A percentile compares a stretch with the other conserved stretches of the same genome.
Evolutionary conservation across 2,113 vertebrate genomes (phyloP).

Genomic region (Pithys albifrons): DNA sequence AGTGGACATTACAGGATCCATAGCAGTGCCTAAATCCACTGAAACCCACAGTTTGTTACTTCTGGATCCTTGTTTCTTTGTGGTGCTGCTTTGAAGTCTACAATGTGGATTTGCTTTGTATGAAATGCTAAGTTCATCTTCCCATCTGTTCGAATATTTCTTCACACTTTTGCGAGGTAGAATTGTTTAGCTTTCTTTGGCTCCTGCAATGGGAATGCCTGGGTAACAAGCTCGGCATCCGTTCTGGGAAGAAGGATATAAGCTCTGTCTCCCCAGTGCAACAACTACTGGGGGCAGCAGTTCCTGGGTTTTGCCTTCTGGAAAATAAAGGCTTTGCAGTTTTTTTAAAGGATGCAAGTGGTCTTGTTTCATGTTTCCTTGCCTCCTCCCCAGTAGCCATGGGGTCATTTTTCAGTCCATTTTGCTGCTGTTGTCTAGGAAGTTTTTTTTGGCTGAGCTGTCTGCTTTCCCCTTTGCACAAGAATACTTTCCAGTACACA

Average conservation of each 20-base stretch:
- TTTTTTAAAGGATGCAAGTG: not conserved
- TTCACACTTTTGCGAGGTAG: not conserved
- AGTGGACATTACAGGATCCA: not conserved
- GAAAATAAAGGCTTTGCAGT: not conserved
- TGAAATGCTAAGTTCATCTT: not conserved
- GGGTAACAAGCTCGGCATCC: not conserved
- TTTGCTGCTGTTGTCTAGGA: not conserved
- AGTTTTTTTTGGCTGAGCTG: not conserved
- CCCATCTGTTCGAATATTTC: not conserved
- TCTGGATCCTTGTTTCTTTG: not conserved
- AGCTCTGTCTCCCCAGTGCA: rapidly evolving
- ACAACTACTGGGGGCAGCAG: rapidly evolving
- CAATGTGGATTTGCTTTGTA: rapidly evolving
- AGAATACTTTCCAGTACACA: not conserved
- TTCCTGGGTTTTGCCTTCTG: not conserved
- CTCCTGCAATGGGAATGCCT: not conserved
- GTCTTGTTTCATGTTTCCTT: not conserved
- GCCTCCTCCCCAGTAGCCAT: rapidly evolving
- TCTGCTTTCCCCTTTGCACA: not conserved
- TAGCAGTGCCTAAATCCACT: not conserved
- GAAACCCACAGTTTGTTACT: not conserved
- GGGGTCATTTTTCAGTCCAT: not conserved
- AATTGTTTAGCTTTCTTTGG: not conserved
- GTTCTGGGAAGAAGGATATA: not conserved
- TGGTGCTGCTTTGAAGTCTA: not conserved